A percentile compares a stretch with the other conserved stretches of the same genome.
Conservation (phyloP, 2,113 vertebrate genomes). For the Pleuronectes platessa region DNA sequence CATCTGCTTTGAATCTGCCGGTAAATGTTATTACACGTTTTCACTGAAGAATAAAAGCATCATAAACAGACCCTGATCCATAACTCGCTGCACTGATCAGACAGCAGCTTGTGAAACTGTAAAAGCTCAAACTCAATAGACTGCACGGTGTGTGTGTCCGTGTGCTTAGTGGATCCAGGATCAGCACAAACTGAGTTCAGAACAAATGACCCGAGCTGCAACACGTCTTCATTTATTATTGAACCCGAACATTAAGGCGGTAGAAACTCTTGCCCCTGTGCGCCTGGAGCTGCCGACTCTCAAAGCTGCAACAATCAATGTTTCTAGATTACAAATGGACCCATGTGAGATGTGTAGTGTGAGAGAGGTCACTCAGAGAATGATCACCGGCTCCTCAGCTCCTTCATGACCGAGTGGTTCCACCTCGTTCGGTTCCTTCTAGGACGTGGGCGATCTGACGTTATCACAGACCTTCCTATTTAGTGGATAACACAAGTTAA, state of each 20-base stretch:
- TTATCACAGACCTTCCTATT: neutral
- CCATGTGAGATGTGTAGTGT: neutral
- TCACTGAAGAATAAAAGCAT: neutral
- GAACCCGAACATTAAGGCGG: neutral
- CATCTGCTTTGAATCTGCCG: neutral
- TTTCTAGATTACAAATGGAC: neutral
- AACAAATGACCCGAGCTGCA: neutral
- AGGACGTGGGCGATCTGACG: no score
- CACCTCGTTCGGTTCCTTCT: neutral
- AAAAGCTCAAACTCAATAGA: neutral
- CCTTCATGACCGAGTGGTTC: neutral
- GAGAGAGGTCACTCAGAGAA: neutral
- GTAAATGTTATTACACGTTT: neutral
- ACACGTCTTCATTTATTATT: constrained; percentile 14
- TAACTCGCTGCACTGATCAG: neutral
- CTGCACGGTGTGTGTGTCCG: neutral
- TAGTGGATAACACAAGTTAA: neutral
- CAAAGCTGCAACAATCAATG: neutral
- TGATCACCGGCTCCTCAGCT: neutral
- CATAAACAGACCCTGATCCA: neutral
- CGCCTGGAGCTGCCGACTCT: neutral
- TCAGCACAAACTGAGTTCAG: constrained; percentile 2
- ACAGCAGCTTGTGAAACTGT: neutral
- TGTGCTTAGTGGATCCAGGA: neutral
- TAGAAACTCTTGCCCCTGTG: neutral